phyloP scores from a whole-genome alignment of 2,888 invertebrate genomes.

The Sepiola atlantica region DNA sequence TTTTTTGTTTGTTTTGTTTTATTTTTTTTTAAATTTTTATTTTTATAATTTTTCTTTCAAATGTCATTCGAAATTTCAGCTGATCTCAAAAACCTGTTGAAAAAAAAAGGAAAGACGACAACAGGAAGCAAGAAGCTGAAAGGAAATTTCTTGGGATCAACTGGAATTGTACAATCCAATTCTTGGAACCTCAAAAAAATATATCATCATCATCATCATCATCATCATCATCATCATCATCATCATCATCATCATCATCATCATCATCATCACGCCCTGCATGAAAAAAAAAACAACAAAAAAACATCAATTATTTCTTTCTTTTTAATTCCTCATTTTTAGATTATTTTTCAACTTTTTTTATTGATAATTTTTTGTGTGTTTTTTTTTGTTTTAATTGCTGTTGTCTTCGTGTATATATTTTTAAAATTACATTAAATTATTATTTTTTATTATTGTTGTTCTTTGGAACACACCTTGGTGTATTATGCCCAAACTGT shows the following conservation, averaged over 20 bases:
- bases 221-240: too few relatives aligned
- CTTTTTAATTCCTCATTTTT: not conserved
- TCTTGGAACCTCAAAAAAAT: constrained; percentile 40
- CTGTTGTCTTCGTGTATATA: not conserved
- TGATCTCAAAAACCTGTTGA: constrained; percentile 14
- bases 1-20: not conserved
- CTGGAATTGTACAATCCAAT: constrained; percentile 35
- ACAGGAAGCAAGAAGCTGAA: constrained; percentile 36
- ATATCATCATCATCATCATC: not conserved
- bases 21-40: not conserved
- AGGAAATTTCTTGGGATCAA: constrained; percentile 41
- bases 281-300: constrained; percentile 41
- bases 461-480: not conserved
- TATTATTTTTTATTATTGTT: too few relatives aligned
- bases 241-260: too few relatives aligned
- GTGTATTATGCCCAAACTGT: not conserved
- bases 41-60: not conserved
- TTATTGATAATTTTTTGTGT: not conserved
- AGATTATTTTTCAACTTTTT: not conserved
- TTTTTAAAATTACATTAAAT: not conserved
- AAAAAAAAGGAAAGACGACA: not conserved
- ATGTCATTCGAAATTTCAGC: constrained; percentile 14
- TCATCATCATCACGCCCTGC: not conserved
- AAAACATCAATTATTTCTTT: too few relatives aligned
- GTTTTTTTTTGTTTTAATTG: not conserved